Evolutionary conservation across 1,140 invertebrate species (phyloP), one percentile per base, ranked within the genome.

Genomic region (Drosophila tani): DNA sequence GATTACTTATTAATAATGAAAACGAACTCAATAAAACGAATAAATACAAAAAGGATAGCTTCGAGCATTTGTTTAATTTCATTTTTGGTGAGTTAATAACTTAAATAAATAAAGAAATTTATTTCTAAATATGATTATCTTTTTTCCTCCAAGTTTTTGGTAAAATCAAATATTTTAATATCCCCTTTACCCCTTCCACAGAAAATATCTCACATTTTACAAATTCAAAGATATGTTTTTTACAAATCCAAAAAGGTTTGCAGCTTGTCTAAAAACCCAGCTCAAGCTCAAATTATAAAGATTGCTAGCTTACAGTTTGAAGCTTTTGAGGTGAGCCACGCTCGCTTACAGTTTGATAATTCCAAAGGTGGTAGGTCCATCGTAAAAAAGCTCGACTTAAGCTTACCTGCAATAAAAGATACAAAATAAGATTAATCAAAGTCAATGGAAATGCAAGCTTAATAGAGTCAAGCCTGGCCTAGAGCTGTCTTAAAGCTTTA

Each of bases 351-450:
- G 69, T 73, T 73, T 59, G 8, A 49, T 21, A 2, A 3, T 15
- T 9, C 3, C 29, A 53, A 53, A 53, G 29, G 29, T 35, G 15
- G 17, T 53, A 32, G 3, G 58, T 49, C 5, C 53, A 59, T 43
- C 40, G 9, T 11, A 9, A 38, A 55, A 55, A 62, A 56, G 43
- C 43, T 60, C 5, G 27, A 12, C 5, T 17, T 29, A 71, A 79
- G 67, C 75, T 79, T 73, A 79, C 76, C 76, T 79, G 75, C 8
- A 79, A 78, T 15, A 14, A 79, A 55, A 71, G 29, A 47, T 5
- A 21, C 1, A 19, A 24, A 46, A 12, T 32, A 12, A 35, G 29
- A 50, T 32, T n/a, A 19, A 43, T 19, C 5, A 7, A 19, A 35
- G 46, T 43, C 21, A 11, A 5, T 27, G 5, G 19, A 49, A n/a